A percentile compares a stretch with the other conserved stretches of the same genome.
phyloP scores from a whole-genome alignment of 2,888 invertebrate genomes.

The Uropetala carovei region DNA sequence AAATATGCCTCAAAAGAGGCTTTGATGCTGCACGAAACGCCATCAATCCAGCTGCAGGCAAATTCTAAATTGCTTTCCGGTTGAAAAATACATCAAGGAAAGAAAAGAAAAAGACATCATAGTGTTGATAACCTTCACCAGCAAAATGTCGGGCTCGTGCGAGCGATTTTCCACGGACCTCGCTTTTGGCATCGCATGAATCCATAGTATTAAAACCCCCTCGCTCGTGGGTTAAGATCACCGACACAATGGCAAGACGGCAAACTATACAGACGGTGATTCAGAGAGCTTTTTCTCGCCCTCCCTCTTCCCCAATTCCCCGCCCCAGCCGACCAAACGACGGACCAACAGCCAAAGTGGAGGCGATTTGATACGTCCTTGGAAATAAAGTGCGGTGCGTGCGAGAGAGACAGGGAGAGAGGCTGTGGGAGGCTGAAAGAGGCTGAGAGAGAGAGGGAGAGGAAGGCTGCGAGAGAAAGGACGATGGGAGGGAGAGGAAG shows the following conservation, averaged over 20 bases:
- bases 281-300: not conserved
- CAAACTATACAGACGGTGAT: not conserved
- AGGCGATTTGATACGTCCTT: constrained; percentile 49
- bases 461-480: not conserved
- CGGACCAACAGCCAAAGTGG: constrained; percentile 25
- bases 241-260: not conserved
- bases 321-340: not conserved
- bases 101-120: not conserved
- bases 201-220: not conserved
- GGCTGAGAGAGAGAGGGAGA: not conserved
- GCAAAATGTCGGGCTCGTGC: not conserved
- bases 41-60: not conserved
- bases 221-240: not conserved
- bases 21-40: too few relatives aligned
- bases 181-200: not conserved
- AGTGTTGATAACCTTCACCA: too few relatives aligned
- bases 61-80: not conserved
- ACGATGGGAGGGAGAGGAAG: not conserved
- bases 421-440: not conserved
- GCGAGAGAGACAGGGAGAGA: not conserved
- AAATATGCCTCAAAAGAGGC: too few relatives aligned
- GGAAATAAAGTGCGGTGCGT: not conserved
- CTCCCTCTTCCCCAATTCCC: not conserved
- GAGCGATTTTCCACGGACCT: not conserved
- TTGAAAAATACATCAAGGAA: not conserved